Conservation (phyloP, 2,888 invertebrate genomes). For the Pimpla rufipes region DNA sequence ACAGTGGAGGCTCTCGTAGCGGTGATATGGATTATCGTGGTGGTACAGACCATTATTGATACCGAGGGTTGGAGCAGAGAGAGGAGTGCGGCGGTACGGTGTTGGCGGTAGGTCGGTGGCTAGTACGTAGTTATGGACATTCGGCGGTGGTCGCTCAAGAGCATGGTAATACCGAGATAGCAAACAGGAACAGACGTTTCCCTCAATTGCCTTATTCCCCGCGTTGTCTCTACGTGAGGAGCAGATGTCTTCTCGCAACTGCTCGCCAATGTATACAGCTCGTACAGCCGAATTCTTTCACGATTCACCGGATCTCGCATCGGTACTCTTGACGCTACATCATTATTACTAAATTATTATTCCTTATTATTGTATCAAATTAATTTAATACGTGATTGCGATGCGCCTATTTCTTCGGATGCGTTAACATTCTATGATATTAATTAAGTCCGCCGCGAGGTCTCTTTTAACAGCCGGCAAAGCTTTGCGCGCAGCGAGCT, state of each 20-base stretch:
- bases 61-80: constrained; percentile 35
- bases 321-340: background rate
- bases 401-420: background rate
- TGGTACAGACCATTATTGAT: constrained; percentile 67
- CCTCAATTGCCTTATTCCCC: constrained; percentile 69
- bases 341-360: background rate
- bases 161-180: constrained; percentile 70
- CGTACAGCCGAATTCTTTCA: background rate
- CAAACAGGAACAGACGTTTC: constrained; percentile 70
- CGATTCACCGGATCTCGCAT: background rate
- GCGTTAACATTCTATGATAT: constrained; percentile 13
- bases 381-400: background rate
- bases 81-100: constrained; percentile 48
- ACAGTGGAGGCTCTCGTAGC: constrained; percentile 40
- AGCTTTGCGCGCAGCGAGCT: constrained; percentile 37
- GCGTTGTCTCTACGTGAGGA: constrained; percentile 27
- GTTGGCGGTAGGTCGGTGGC: constrained; percentile 39
- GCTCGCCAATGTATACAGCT: background rate
- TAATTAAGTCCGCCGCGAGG: constrained; percentile 33
- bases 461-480: constrained; percentile 32
- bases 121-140: constrained; percentile 63
- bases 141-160: constrained; percentile 66
- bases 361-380: background rate
- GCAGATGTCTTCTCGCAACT: background rate
- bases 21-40: constrained; percentile 62